Evolutionary conservation across 2,888 invertebrate species (phyloP).

Genomic region (Chymomyza fuscimana): DNA sequence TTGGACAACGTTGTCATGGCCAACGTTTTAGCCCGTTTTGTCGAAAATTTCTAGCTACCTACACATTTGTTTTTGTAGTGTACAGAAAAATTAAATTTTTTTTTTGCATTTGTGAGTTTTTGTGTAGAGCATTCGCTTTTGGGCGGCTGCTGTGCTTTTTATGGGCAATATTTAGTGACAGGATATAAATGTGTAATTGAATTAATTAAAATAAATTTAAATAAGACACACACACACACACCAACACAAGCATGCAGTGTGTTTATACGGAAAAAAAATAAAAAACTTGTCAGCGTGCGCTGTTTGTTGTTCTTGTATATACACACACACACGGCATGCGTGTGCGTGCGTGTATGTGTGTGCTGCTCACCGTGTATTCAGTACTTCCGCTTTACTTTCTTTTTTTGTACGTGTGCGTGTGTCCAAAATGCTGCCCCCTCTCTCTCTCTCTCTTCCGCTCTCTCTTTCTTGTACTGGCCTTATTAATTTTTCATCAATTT

Average conservation of each 20-base stretch:
- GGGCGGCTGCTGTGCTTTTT: not conserved
- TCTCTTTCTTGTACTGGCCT: constrained; percentile 30
- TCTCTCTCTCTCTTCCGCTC: constrained; percentile 3
- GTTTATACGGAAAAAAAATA: not conserved
- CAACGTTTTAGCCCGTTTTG: not conserved
- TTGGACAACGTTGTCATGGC: not conserved
- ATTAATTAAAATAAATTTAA: constrained; percentile 51
- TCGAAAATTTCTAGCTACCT: not conserved
- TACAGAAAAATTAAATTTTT: constrained; percentile 44
- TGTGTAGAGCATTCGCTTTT: not conserved
- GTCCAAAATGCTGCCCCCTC: constrained; percentile 8
- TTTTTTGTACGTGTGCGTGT: not conserved
- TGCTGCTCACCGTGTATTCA: constrained; percentile 54
- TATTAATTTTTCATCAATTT: constrained; percentile 64
- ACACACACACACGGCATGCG: constrained; percentile 13
- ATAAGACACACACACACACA: constrained; percentile 37
- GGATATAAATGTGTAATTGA: constrained; percentile 32
- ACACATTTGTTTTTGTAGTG: constrained; percentile 47
- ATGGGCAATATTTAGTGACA: not conserved
- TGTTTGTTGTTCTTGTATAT: constrained; percentile 9
- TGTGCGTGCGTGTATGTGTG: not conserved
- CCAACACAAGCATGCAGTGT: not conserved
- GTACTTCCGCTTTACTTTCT: constrained; percentile 17
- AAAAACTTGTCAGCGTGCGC: constrained; percentile 1
- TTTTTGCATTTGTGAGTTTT: not conserved